Evolutionary conservation across 1,140 invertebrate species (phyloP), one percentile per base, ranked within the genome.

Genomic region (Coptotermes formosanus): DNA sequence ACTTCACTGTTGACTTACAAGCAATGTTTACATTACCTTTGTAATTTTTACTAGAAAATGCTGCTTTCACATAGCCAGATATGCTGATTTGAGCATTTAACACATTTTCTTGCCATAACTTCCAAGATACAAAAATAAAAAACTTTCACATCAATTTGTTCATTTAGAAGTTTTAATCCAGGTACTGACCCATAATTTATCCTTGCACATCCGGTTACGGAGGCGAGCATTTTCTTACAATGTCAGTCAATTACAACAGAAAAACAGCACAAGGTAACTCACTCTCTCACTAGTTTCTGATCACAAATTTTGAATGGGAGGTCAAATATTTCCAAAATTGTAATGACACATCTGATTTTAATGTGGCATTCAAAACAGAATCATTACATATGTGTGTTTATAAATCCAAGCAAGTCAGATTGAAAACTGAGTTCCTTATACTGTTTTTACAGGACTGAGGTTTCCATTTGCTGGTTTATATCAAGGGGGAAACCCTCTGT

Each of bases 401-500:
- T 21, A 21, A n/a, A 75, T 16, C 64, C 30, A 75, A 30, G 64
- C 64, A 75, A 30, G n/a, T 30, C 64, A 75, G 64, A 6, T 30
- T 75, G 2, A 75, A 75, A 75, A 75, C 16, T 64, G 14, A 59
- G 14, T 23, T 64, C 9, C 64, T 75, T n/a, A 14, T 75, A 30
- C 2, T 30, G 64, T 16, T n/a, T 75, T 30, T 12, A 75, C n/a
- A 30, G 64, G 30, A 30, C 64, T 75, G 30, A 75, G 64, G 9
- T 75, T 75, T 75, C 11, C 64, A 30, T n/a, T 75, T 75, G n/a
- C n/a, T 75, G 25, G 64, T 75, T 75, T 84, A 59, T 84, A 43
- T 86, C 25, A 82, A 86, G 86, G 86, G 86, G 86, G 86, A 87
- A 87, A 87, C 86, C 86, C 86, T 87, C 86, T 87, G 86, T 85